Evolutionary conservation across 2,113 vertebrate genomes (phyloP), one percentile per base, ranked within the genome.

Genomic region (Haemorhous mexicanus): DNA sequence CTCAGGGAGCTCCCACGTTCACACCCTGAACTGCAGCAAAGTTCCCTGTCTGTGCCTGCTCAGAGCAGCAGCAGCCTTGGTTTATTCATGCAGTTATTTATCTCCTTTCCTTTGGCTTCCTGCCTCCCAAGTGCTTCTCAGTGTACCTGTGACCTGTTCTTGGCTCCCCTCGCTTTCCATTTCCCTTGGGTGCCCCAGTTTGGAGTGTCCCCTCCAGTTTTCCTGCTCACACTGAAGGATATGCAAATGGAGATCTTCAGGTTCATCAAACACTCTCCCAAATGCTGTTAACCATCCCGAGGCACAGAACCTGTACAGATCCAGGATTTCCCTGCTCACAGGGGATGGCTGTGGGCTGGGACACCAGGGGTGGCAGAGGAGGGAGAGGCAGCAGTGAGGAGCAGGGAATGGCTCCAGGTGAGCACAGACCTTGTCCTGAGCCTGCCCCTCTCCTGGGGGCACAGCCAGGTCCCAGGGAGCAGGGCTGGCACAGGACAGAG

Each of bases 41-140:
- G 14, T 55, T 0, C 2, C 0, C 49, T 0, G 0, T 1, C 28
- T 50, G 56, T 41, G 7, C 66, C 66, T 43, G 62, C 59, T 44
- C 72, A 20, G 5, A 44, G 83, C 56, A 30, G 0, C 19, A 12
- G 0, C 20, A 47, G 14, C 58, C 24, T 59, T 17, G 7, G 5
- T 18, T 58, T 22, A 3, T 24, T 59, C 10, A 8, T 37, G 16
- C 58, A 12, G 3, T 52, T 14, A 11, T 55, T 1, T 23, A 1
- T 50, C 43, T 7, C 9, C 37, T 61, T 69, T 13, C 30, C 20
- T 7, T 18, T 33, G 43, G 2, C 7, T 69, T 4, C 73, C 41
- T 52, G 41, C 41, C 24, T 83, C 23, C 9, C 11, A 13, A 73
- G 16, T 4, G 10, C n/a, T 61, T 11, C 50, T 44, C 26, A 3